Evolutionary conservation across 2,888 invertebrate genomes (phyloP), one percentile per base, ranked within the genome.

Genomic region (Monochamus alternatus): DNA sequence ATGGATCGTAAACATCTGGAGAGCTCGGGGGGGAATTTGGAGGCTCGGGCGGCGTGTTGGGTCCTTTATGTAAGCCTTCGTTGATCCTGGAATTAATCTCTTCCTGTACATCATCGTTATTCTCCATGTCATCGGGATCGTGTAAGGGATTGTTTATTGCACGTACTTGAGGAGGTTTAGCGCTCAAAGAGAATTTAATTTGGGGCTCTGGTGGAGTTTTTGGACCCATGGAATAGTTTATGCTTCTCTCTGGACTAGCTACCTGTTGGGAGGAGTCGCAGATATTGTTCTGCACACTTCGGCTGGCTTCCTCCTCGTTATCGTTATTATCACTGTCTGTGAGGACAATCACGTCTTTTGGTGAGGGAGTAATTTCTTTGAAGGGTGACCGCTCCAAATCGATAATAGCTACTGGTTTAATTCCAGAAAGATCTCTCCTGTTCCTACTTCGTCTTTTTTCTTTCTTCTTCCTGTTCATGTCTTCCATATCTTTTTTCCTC

Each of bases 1-100:
- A 97, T 1, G 97, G 97, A 92, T 97, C 96, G 88, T 97, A 97
- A 3, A 94, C 96, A 88, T 96, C 95, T 0, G 95, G 95, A 12
- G 95, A 93, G 77, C 93, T 93, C 0, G 93, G 93, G 0, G 93
- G 93, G 7, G 93, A 93, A 75, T 91, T 92, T 68, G 93, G 93
- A 0, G 93, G 93, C 81, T 93, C 93, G 0, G 92, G 93, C 0
- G 94, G 94, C 4, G 94, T 94, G 84, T 94, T 94, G 0, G 94
- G 94, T 0, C 94, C 94, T 84, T 92, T 92, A 81, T 92, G 91
- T 75, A 90, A 87, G 3, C 73, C 78, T 30, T 81, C 80, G 58
- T 62, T 74, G 38, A 79, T 58, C 14, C 80, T 75, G 4, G 66
- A 73, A 14, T 58, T 72, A 14, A 79, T 74, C 32, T 75, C 76